phyloP scores from a whole-genome alignment of 2,797 vertebrate genomes.

The Micromesistius poutassou region DNA sequence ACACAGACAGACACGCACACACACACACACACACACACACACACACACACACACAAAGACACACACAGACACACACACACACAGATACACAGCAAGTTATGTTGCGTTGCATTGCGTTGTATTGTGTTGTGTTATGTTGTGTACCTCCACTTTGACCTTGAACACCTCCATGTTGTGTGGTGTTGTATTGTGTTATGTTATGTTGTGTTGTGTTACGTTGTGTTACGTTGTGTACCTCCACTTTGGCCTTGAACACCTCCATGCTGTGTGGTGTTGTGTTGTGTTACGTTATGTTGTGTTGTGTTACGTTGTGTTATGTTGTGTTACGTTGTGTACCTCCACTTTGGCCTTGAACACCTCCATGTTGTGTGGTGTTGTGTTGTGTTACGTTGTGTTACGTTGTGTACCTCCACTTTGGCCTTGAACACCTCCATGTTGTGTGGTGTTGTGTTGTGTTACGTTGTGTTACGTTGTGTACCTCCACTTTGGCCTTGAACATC shows the following conservation, averaged over 20 bases:
- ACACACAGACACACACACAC: too few relatives aligned
- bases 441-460: conserved; percentile 64
- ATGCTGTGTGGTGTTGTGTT: not conserved
- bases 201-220: conserved; percentile 65
- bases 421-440: conserved; percentile 85
- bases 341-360: not conserved
- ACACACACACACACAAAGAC: too few relatives aligned
- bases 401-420: conserved; percentile 85
- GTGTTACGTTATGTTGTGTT: too few relatives aligned
- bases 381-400: too few relatives aligned
- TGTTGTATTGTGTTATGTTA: too few relatives aligned
- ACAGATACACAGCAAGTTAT: too few relatives aligned
- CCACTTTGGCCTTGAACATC: not conserved
- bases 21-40: too few relatives aligned
- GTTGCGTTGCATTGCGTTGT: not conserved
- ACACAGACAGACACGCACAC: too few relatives aligned
- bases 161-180: not conserved
- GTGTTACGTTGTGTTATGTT: not conserved
- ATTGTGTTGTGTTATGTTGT: too few relatives aligned
- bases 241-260: not conserved
- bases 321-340: conserved; percentile 30
- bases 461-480: not conserved
- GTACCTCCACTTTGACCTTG: conserved; percentile 31
- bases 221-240: not conserved
- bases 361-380: not conserved